phyloP scores from a whole-genome alignment of 2,888 invertebrate genomes.

The Andrena praecox region DNA sequence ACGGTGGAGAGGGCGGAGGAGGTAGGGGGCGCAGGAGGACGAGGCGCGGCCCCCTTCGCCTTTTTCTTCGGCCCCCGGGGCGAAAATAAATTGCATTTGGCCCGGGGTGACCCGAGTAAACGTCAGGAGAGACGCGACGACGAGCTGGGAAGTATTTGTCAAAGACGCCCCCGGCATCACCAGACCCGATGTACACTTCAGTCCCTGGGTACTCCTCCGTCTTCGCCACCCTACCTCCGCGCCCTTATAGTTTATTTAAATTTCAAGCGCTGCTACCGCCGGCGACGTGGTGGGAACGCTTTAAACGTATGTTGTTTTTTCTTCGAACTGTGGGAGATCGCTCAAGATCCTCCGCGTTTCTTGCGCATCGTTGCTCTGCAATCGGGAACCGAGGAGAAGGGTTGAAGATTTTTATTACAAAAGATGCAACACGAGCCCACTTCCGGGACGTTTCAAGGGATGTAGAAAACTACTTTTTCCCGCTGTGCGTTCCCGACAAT shows the following conservation, averaged over 20 bases:
- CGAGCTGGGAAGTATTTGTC: constrained; percentile 63
- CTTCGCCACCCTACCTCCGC: constrained; percentile 4
- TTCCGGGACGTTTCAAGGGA: background rate
- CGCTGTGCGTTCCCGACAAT: background rate
- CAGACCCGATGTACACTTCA: constrained; percentile 47
- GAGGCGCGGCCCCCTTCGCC: constrained; percentile 26
- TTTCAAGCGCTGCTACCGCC: constrained; percentile 4
- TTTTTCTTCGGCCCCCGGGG: constrained; percentile 51
- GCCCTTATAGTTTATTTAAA: constrained; percentile 50
- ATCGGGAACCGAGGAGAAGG: too few species aligned
- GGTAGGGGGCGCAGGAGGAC: background rate
- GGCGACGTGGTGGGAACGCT: background rate
- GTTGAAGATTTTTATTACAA: background rate
- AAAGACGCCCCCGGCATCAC: constrained; percentile 61
- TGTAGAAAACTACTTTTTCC: background rate
- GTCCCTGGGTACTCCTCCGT: constrained; percentile 32
- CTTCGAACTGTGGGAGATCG: too few species aligned
- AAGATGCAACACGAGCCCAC: background rate
- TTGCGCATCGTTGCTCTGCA: too few species aligned
- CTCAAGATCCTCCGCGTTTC: too few species aligned
- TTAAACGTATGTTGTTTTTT: background rate
- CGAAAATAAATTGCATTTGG: constrained; percentile 65
- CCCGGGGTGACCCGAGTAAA: constrained; percentile 63
- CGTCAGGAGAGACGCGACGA: constrained; percentile 62
- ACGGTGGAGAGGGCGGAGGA: background rate